Base-by-base conservation (phyloP, 2,888 invertebrate genomes). In the Tipula confusa region DNA sequence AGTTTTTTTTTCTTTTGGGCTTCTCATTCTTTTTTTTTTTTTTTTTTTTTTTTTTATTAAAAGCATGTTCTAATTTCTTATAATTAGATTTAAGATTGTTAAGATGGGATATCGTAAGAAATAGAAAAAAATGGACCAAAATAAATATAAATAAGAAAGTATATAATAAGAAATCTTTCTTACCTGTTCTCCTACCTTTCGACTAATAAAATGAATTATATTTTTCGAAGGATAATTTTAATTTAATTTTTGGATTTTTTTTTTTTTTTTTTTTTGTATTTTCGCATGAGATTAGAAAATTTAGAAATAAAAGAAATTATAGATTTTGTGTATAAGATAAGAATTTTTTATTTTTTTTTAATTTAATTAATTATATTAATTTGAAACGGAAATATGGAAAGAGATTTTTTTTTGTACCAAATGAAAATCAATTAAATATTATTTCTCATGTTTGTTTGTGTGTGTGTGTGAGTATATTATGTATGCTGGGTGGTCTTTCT, bases 61-160 rank as follows among this genome's bases (percentile, higher is more conserved):
- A 64, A 64, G 24, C 64, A 64, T 64, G 24, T 64, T 64, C 64
- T 64, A 64, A 64, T 64, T 64, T 64, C 64, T 64, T 64, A 64
- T 64, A 64, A 64, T 64, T 64, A 64, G 64, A 64, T 64, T 64
- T 64, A 64, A 64, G 64, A 64, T 64, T 64, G 24, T 64, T 64
- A 64, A 64, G 64, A 64, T 64, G 43, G 43, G 43, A 64, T 64
- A 64, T 64, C 24, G 24, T 11, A 64, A 64, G 64, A 18, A 64
- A 64, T 43, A 43, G 4, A 64, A 18, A 64, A 24, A 24, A 64
- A 64, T 43, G 43, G 0, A 43, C 43, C 64, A 24, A 64, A 64
- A 64, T 64, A 64, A 33, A 33, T 33, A 33, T 33, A 33, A 64
- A 64, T 64, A 64, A 64, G 24, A 9, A 33, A 38, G 38, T 38